These are phyloP conservation scores for Aradophagus sp. DNA, from an alignment of 1,140 invertebrate species.

Conservation along the genomic window DNA sequence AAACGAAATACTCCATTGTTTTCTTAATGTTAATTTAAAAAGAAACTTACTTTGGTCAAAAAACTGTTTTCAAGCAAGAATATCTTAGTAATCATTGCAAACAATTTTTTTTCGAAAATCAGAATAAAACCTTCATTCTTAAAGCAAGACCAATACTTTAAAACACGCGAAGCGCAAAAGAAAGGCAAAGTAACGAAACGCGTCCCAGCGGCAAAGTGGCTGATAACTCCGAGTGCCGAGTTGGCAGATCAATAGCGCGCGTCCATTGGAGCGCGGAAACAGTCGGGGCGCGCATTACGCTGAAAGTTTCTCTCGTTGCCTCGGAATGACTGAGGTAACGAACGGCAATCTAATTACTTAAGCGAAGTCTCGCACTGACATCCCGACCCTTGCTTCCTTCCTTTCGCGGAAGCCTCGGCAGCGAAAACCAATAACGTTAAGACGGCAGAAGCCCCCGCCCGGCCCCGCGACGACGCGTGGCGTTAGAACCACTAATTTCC, in stretches of 20 bases:
- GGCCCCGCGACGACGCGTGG: slow-evolving; percentile 63
- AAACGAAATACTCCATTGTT: no score
- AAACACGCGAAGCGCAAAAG: background rate
- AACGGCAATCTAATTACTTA: slow-evolving; percentile 74
- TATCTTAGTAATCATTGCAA: no score
- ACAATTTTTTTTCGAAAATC: no score
- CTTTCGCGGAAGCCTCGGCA: slow-evolving; percentile 49
- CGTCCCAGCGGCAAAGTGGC: slow-evolving; percentile 4
- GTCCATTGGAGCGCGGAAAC: slow-evolving; percentile 11
- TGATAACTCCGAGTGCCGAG: slow-evolving; percentile 15
- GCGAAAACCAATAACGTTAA: slow-evolving; percentile 72
- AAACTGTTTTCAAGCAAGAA: no score
- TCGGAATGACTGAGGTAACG: slow-evolving; percentile 67
- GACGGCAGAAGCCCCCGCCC: slow-evolving; percentile 59
- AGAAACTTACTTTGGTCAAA: no score
- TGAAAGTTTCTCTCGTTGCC: slow-evolving; percentile 59
- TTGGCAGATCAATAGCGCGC: slow-evolving; percentile 36
- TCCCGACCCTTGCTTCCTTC: slow-evolving; percentile 48
- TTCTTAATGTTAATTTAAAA: no score
- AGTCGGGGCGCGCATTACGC: slow-evolving; percentile 7
- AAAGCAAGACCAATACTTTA: no score
- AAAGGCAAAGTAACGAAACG: background rate
- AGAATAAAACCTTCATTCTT: no score
- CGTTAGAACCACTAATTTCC: slow-evolving; percentile 71
- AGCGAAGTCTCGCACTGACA: slow-evolving; percentile 62